These are phyloP conservation scores for Leptopilina drosophilae DNA, from an alignment of 2,888 invertebrate species.

Conservation along the genomic window DNA sequence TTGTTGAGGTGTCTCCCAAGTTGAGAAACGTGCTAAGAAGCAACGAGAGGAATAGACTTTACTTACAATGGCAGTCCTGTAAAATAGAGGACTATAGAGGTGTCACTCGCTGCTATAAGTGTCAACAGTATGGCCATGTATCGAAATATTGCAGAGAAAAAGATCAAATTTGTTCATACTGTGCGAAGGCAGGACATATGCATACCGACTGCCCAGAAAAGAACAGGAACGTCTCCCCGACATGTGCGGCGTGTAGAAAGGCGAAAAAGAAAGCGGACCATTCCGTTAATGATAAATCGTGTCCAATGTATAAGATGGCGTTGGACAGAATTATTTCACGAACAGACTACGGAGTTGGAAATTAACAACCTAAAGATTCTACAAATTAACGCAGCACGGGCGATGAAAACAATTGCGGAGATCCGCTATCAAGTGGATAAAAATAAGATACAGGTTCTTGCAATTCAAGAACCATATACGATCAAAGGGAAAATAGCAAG, in stretches of 20 bases:
- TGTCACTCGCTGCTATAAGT: background rate
- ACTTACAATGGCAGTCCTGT: background rate
- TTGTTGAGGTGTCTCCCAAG: background rate
- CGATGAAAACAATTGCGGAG: background rate
- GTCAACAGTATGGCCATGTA: conserved; percentile 40
- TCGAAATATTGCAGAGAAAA: conserved; percentile 32
- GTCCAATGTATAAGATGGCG: conserved; percentile 32
- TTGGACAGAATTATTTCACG: background rate
- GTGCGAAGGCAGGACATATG: background rate
- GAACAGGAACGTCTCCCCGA: background rate
- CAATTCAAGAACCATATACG: conserved; percentile 40
- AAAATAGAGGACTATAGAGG: background rate
- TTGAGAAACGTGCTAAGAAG: background rate
- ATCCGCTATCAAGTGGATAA: background rate
- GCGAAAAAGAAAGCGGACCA: background rate
- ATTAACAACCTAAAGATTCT: background rate
- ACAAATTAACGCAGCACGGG: conserved; percentile 41
- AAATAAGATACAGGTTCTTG: background rate
- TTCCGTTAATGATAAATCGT: conserved; percentile 16
- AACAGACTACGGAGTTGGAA: conserved; percentile 30
- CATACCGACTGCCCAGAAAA: conserved; percentile 16
- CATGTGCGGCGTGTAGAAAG: background rate
- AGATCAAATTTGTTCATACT: conserved; percentile 43
- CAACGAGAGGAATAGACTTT: background rate
- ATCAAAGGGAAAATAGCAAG: too few relatives aligned